phyloP scores from a whole-genome alignment of 23 tunicate species.

The Pegea sp. region DNA sequence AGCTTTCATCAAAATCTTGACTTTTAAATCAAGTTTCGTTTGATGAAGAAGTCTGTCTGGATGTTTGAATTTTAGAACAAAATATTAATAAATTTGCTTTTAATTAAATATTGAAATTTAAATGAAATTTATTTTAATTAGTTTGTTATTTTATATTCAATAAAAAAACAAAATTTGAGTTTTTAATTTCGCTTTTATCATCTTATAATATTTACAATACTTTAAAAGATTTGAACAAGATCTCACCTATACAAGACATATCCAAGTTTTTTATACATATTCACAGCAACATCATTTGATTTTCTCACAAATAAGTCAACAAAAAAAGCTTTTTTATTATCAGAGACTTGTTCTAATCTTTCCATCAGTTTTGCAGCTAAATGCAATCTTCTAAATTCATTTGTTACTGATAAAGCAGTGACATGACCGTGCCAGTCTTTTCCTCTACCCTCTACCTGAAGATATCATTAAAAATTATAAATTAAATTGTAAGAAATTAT shows the following conservation, averaged over 20 bases:
- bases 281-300: conserved; percentile 69
- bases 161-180: too few relatives aligned
- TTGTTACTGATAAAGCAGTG: conserved; percentile 77
- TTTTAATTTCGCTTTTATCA: not conserved
- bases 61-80: too few relatives aligned
- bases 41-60: too few relatives aligned
- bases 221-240: conserved; percentile 3
- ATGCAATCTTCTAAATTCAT: conserved; percentile 58
- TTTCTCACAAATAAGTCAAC: conserved; percentile 86
- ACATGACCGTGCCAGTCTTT: conserved; percentile 99
- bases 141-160: too few relatives aligned
- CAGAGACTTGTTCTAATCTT: conserved; percentile 76
- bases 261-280: conserved; percentile 48
- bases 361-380: conserved; percentile 80
- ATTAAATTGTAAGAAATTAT: not conserved
- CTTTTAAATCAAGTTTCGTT: too few relatives aligned
- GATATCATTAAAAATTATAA: too few relatives aligned
- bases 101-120: too few relatives aligned
- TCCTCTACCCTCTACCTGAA: conserved; percentile 58
- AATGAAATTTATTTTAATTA: too few relatives aligned
- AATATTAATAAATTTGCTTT: too few relatives aligned
- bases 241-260: conserved; percentile 42
- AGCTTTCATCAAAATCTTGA: too few relatives aligned
- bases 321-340: conserved; percentile 70
- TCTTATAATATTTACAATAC: not conserved